Evolutionary conservation across 2,797 vertebrate species (phyloP), one percentile per base, ranked within the genome.

Genomic region (Semotilus atromaculatus): DNA sequence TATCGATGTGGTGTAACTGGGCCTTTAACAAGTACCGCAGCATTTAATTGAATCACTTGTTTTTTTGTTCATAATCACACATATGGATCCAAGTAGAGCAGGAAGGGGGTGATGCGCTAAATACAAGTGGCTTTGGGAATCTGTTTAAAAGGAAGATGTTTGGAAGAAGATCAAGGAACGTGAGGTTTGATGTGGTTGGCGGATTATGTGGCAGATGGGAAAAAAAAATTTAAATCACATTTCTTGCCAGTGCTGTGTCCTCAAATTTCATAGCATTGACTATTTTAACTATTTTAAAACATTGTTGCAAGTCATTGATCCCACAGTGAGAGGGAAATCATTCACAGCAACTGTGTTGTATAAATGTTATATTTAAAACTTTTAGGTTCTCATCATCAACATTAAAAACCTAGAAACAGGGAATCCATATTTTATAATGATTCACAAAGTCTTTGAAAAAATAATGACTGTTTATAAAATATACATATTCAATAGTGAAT

Each of bases 1-100:
- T 92, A 92, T 93, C 91, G 87, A 86, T 23, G 31, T 80, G 53
- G 88, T 93, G 91, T 95, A 94, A 95, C 94, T 93, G 91, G 88
- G 76, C 85, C 86, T 91, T 93, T 91, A 89, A 91, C 91, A 90
- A 88, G 89, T 29, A 62, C 89, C 80, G 86, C 86, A 72, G 71
- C 89, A 91, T 92, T 89, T 90, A 90, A 89, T 93, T 91, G 87
- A 88, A 86, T 90, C 88, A 90, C 90, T 90, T 88, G 93, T 93
- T 92, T 84, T 86, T 84, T 88, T 89, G 73, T 78, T 78, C 86
- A 89, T 91, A 88, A 89, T 85, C 88, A 91, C 86, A 82, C 51
- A 80, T 48, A 72, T 67, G 70, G 36, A 77, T 29, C 7, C 48
- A 82, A 14, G 74, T 62, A 62, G 76, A 87, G 88, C 88, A 62